phyloP scores from a whole-genome alignment of 2,113 vertebrate species.

The Plectropomus leopardus region DNA sequence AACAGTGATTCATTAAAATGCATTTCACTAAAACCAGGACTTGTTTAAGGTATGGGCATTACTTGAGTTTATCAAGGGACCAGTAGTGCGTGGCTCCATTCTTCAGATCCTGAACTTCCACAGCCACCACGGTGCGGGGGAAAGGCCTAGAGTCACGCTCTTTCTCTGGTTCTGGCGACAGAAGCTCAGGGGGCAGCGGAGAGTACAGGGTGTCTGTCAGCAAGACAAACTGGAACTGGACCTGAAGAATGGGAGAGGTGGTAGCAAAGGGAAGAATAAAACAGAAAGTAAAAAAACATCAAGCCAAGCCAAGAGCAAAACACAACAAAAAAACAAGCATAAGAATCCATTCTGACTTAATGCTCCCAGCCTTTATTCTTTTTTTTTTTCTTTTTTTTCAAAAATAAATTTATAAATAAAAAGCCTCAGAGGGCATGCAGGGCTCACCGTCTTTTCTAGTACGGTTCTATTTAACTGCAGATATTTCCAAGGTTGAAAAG shows the following conservation, averaged over 20 bases:
- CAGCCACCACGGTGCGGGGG: constrained; percentile 95
- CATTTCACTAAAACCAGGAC: background rate
- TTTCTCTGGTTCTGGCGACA: constrained; percentile 89
- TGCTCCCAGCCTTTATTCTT: background rate
- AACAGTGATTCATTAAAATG: background rate
- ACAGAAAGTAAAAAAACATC: background rate
- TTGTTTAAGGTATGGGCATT: constrained; percentile 56
- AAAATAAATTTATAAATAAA: too few relatives aligned
- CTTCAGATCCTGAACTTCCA: constrained; percentile 98
- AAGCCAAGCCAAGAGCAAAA: background rate
- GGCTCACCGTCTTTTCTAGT: background rate
- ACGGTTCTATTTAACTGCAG: background rate
- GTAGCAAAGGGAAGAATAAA: background rate
- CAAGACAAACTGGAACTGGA: constrained; percentile 98
- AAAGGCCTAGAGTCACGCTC: constrained; percentile 87
- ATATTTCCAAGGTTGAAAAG: constrained; percentile 7
- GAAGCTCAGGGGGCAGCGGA: constrained; percentile 92
- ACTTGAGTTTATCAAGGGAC: constrained; percentile 98
- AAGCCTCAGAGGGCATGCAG: background rate
- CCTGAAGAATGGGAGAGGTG: constrained; percentile 78
- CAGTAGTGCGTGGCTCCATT: constrained; percentile 98
- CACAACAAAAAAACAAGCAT: background rate
- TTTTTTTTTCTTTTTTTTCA: too few relatives aligned
- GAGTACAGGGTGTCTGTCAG: constrained; percentile 97
- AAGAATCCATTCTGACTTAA: background rate